Base-by-base conservation (phyloP, 2,888 invertebrate genomes). In the Dysmachus trigonus region DNA sequence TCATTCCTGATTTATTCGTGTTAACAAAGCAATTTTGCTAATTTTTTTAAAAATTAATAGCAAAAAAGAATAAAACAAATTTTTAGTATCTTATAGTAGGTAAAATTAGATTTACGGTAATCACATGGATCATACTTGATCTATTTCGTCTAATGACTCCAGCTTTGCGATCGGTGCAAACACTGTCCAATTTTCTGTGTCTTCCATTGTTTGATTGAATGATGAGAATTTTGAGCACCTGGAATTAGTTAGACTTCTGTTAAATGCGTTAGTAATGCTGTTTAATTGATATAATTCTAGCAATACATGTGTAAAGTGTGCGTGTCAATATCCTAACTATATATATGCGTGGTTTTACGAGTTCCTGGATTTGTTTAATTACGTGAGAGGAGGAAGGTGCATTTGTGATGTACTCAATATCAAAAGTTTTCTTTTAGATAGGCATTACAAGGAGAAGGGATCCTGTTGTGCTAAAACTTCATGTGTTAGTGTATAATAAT, bases 111-210 rank as follows among this genome's bases (percentile, higher is more conserved):
- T 22, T 74, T 51, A 51, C 7, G 72, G 87, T 86, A 88, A 88
- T 88, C 89, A 89, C 88, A 89, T 87, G 88, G 88, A 89, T 89
- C 88, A 89, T 89, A 90, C 90, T 89, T 93, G 93, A 90, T 93
- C 94, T 91, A 94, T 93, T 91, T 95, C 95, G 90, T 95, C 95
- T 89, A 95, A 91, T 72, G 95, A 95, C 90, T 95, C 95, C 89
- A 95, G 92, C 90, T 94, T 94, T 85, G 95, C 95, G 88, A 95
- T 95, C 62, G 94, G 95, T 88, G 95, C 95, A 87, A 90, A 90
- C 85, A 89, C 89, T 86, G 89, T 89, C 90, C 90, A 90, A 87
- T 89, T 89, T 79, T 90, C 90, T n/a, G 88, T 86, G 87, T 90
- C 90, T 71, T 90, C 90, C 88, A 89, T 89, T 84, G 90, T 89